Evolutionary conservation across 2,113 vertebrate species (phyloP), one percentile per base, ranked within the genome.

Genomic region (Piprites chloris): DNA sequence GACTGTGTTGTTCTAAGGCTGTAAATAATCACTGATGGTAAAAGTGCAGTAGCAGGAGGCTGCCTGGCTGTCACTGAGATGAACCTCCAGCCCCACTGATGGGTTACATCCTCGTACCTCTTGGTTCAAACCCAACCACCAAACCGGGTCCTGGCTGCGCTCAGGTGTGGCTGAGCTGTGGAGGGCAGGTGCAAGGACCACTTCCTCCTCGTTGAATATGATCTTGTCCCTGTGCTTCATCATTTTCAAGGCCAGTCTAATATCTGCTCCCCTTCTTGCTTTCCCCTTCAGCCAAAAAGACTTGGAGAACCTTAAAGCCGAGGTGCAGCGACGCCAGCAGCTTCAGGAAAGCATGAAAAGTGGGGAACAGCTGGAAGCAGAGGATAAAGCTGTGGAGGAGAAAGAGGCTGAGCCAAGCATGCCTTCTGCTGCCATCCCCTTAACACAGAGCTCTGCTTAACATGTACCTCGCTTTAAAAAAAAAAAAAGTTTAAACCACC

Each of bases 251-350:
- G 16, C 59, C 5, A 2, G 30, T 65, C 96, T 98, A 87, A 98
- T 1, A 4, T 27, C 44, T 52, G 33, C 75, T 85, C 52, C 42
- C 56, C 41, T 81, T 68, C 73, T 39, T 74, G 26, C 24, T 79
- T 67, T 82, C 53, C 66, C 87, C 58, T 88, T 66, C 92, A 99
- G 99, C 97, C 99, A 99, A 98, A 99, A 99, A 97, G 99, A 99
- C 97, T 97, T 99, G 98, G 99, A 99, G 97, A 99, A 99, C 93
- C 98, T 99, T 97, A 99, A 99, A 96, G 99, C 99, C 0, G 99
- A 99, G 96, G 99, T 99, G 71, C 99, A 99, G 83, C 98, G 99
- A 89, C 98, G 99, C 61, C 99, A 99, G 95, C 99, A 98, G 95
- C 98, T 99, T 80, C 99, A 99, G 62, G 99, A 99, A 82, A 97